Conservation (phyloP, 2,888 invertebrate species). For the Lithophane ornitopus region DNA sequence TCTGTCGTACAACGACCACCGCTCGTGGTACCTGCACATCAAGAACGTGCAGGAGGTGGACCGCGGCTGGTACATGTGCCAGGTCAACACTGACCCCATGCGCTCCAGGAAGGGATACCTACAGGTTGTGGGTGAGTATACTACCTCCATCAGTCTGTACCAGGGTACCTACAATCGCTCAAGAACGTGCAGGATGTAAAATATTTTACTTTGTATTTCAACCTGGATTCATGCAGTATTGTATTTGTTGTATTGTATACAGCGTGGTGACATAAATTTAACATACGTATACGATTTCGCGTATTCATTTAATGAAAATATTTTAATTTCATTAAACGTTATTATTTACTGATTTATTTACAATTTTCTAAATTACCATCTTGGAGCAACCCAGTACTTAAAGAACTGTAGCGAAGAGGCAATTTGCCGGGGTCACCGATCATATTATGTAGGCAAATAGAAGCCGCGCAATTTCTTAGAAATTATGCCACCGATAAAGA, state of each 20-base stretch:
- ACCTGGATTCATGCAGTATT: not conserved
- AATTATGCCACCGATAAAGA: no score
- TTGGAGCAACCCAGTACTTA: no score
- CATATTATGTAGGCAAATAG: no score
- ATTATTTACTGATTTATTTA: no score
- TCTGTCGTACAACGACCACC: conserved; percentile 96
- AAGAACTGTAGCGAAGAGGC: no score
- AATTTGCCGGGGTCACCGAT: no score
- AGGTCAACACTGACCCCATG: conserved; percentile 98
- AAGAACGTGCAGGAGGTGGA: conserved; percentile 96
- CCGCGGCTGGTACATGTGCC: conserved; percentile 98
- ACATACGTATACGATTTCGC: no score
- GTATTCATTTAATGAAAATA: no score
- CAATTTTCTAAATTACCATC: no score
- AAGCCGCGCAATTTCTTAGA: no score
- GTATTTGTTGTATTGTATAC: not conserved
- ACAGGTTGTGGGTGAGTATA: conserved; percentile 96
- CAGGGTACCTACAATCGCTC: conserved; percentile 91
- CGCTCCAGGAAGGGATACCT: conserved; percentile 96
- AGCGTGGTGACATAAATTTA: no score
- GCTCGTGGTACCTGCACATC: conserved; percentile 97
- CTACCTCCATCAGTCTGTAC: conserved; percentile 89
- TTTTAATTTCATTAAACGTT: no score
- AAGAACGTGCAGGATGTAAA: conserved; percentile 91
- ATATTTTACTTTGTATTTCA: not conserved